A percentile compares a stretch with the other conserved stretches of the same genome.
Conservation (phyloP, 2,888 invertebrate species). For the Mythimna ferrago region DNA sequence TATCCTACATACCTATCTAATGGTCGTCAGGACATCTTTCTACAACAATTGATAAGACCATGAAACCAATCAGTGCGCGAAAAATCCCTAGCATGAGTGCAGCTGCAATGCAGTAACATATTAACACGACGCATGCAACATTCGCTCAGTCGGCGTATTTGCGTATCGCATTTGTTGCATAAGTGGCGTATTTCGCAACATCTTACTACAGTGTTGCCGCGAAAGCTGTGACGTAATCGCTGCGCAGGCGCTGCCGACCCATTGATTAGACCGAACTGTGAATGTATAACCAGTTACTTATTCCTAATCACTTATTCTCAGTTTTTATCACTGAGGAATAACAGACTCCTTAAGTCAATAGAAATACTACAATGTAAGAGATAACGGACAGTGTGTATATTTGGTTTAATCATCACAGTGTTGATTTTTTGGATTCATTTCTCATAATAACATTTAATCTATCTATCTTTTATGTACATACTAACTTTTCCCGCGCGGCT, state of each 20-base stretch:
- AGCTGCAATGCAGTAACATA: slow-evolving; percentile 62
- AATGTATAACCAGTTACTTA: slow-evolving; percentile 84
- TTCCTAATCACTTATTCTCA: slow-evolving; percentile 71
- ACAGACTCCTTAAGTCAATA: not conserved
- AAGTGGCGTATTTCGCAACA: slow-evolving; percentile 85
- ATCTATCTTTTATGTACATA: too few relatives aligned
- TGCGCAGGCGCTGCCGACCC: slow-evolving; percentile 75
- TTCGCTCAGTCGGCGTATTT: slow-evolving; percentile 76
- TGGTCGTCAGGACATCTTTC: slow-evolving; percentile 5
- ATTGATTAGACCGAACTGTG: slow-evolving; percentile 85
- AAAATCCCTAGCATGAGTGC: slow-evolving; percentile 13
- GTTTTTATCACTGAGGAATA: slow-evolving; percentile 48
- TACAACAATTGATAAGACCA: slow-evolving; percentile 26
- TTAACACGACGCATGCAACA: slow-evolving; percentile 70
- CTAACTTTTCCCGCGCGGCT: too few relatives aligned
- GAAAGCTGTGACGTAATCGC: slow-evolving; percentile 87
- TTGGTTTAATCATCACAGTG: too few relatives aligned
- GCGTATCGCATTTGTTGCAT: slow-evolving; percentile 84
- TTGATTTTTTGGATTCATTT: too few relatives aligned
- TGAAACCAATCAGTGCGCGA: slow-evolving; percentile 38
- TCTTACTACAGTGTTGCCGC: slow-evolving; percentile 78
- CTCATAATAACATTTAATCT: too few relatives aligned
- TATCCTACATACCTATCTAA: not conserved
- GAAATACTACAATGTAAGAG: slow-evolving; percentile 12
- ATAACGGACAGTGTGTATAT: not conserved